Conservation (phyloP, 2,888 invertebrate species). For the Drosophila dives region DNA sequence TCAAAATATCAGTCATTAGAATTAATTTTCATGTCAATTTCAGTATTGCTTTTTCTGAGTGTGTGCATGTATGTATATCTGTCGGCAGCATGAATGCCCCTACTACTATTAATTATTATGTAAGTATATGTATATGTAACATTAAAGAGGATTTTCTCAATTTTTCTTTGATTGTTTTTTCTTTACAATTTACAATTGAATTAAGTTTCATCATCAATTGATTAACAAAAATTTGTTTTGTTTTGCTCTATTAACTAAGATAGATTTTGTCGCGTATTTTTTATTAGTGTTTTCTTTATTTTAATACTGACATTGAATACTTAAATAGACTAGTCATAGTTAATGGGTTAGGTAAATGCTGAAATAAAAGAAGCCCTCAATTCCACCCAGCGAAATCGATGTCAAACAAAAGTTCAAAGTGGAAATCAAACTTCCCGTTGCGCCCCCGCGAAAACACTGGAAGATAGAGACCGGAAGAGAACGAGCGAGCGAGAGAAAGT, state of each 20-base stretch:
- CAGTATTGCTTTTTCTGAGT: conserved; percentile 16
- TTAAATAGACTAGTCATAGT: conserved; percentile 51
- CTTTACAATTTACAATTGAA: conserved; percentile 77
- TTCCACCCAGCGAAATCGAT: conserved; percentile 7
- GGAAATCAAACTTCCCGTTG: conserved; percentile 69
- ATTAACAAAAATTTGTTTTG: conserved; percentile 26
- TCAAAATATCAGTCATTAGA: conserved; percentile 67
- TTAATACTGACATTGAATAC: conserved; percentile 72
- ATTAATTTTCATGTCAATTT: conserved; percentile 24
- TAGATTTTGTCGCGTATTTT: conserved; percentile 4
- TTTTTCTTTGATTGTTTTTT: conserved; percentile 28
- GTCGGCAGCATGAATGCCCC: conserved; percentile 1
- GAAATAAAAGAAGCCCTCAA: conserved; percentile 54
- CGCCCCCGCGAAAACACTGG: conserved; percentile 3
- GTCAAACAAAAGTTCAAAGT: conserved; percentile 16
- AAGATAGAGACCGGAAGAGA: conserved; percentile 3
- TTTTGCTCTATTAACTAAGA: conserved; percentile 24
- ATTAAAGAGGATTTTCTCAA: conserved; percentile 58
- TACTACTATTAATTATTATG: conserved; percentile 40
- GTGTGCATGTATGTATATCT: conserved; percentile 21
- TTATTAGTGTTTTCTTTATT: conserved; percentile 4
- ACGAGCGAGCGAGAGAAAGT: not conserved
- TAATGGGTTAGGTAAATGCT: conserved; percentile 55
- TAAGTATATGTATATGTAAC: conserved; percentile 45
- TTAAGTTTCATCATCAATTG: conserved; percentile 44